Percentiles rank a stretch among this genome's conserved stretches.
Conservation (phyloP, 2,113 vertebrate genomes). For the Silurus glanis region DNA sequence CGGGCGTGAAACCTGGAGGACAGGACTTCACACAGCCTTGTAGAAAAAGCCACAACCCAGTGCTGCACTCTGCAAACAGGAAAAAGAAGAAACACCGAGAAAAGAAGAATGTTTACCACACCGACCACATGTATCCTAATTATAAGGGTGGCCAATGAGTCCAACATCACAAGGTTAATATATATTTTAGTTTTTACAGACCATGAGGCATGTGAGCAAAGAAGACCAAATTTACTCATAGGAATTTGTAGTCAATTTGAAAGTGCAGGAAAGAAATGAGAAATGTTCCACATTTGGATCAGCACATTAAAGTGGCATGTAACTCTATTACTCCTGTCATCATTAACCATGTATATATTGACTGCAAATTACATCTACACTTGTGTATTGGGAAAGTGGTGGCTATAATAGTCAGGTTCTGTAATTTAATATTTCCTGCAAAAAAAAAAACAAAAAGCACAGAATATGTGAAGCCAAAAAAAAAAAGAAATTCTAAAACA, state of each 20-base stretch:
- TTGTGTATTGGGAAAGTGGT: background rate
- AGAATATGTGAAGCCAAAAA: background rate
- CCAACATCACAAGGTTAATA: background rate
- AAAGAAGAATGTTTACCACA: background rate
- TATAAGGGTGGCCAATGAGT: background rate
- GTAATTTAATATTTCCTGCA: background rate
- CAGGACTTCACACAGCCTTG: slow-evolving; percentile 91
- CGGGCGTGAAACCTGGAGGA: slow-evolving; percentile 80
- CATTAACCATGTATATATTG: background rate
- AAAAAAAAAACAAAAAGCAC: background rate
- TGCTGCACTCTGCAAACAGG: slow-evolving; percentile 82
- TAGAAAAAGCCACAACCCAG: slow-evolving; percentile 89
- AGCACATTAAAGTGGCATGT: background rate
- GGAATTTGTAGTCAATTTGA: background rate
- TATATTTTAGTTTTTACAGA: background rate
- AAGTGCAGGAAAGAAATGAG: background rate
- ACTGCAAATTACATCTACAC: background rate
- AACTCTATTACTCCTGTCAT: background rate
- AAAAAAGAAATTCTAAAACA: background rate
- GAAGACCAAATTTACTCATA: background rate
- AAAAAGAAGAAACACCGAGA: background rate
- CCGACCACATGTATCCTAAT: background rate
- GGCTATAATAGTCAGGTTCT: background rate
- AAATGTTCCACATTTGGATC: background rate
- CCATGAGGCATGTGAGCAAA: background rate